Conservation (phyloP, 2,888 invertebrate species). For the Drosophila recens region DNA sequence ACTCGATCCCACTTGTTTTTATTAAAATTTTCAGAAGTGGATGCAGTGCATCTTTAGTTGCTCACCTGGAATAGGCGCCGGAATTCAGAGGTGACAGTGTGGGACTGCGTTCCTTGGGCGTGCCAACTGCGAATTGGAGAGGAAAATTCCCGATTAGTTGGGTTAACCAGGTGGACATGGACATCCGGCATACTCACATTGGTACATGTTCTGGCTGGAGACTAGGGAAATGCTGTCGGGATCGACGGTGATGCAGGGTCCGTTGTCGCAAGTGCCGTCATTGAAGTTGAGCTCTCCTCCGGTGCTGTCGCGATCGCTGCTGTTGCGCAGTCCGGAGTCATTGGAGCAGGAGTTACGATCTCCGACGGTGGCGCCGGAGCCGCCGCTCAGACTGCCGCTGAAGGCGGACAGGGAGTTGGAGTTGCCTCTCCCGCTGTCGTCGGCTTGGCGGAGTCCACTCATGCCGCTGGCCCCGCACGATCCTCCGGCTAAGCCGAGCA, state of each 20-base stretch:
- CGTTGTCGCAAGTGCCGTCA: constrained; percentile 87
- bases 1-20: too few species aligned
- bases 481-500: constrained; percentile 85
- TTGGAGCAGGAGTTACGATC: constrained; percentile 94
- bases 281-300: constrained; percentile 92
- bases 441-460: constrained; percentile 88
- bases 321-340: constrained; percentile 92
- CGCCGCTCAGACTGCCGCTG: constrained; percentile 83
- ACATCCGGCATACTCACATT: constrained; percentile 79
- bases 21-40: background rate
- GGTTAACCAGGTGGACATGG: background rate
- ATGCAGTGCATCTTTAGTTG: background rate
- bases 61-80: constrained; percentile 90
- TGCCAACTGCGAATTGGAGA: constrained; percentile 87
- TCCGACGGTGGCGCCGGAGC: constrained; percentile 86
- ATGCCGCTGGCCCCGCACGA: constrained; percentile 86
- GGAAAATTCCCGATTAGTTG: background rate
- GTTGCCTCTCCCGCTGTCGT: constrained; percentile 89
- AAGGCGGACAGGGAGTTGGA: constrained; percentile 89
- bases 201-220: constrained; percentile 85
- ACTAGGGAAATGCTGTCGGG: constrained; percentile 85
- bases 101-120: constrained; percentile 93
- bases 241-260: constrained; percentile 85
- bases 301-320: constrained; percentile 92
- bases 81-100: constrained; percentile 92